Evolutionary conservation across 2,113 vertebrate genomes (phyloP).

Genomic region (Phaethon lepturus): DNA sequence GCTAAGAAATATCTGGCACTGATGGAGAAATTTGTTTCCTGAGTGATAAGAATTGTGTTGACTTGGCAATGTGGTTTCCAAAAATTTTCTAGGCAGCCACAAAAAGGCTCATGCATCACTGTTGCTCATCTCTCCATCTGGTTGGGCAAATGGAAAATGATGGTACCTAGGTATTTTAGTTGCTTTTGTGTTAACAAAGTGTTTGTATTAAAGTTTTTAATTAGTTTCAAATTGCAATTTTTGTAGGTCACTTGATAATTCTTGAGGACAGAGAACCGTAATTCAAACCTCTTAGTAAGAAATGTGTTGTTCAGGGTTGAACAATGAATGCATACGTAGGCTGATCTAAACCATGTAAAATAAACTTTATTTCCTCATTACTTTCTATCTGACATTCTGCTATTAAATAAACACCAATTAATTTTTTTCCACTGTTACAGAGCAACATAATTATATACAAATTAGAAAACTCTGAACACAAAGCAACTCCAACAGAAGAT

Average conservation of each 20-base stretch:
- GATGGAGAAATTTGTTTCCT: slow-evolving; percentile 27
- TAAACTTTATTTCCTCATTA: background rate
- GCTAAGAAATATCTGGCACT: slow-evolving; percentile 29
- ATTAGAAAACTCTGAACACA: background rate
- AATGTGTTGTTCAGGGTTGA: background rate
- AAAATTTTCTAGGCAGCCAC: background rate
- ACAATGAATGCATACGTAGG: background rate
- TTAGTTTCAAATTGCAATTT: background rate
- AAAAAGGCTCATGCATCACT: background rate
- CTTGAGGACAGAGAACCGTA: background rate
- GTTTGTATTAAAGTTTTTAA: background rate
- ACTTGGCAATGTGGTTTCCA: slow-evolving; percentile 17
- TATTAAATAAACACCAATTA: background rate
- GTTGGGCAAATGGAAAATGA: background rate
- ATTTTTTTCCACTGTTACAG: background rate
- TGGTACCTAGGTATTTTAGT: background rate
- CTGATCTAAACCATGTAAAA: background rate
- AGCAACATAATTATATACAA: background rate
- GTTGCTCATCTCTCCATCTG: background rate
- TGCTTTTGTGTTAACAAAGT: background rate
- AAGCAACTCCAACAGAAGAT: background rate
- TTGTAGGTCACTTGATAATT: background rate
- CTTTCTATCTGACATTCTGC: background rate
- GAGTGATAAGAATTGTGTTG: background rate
- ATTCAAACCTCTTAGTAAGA: background rate